Percentiles rank a stretch among this genome's conserved stretches.
Conservation (phyloP, 1,140 invertebrate species). For the Cotesia typhae region DNA sequence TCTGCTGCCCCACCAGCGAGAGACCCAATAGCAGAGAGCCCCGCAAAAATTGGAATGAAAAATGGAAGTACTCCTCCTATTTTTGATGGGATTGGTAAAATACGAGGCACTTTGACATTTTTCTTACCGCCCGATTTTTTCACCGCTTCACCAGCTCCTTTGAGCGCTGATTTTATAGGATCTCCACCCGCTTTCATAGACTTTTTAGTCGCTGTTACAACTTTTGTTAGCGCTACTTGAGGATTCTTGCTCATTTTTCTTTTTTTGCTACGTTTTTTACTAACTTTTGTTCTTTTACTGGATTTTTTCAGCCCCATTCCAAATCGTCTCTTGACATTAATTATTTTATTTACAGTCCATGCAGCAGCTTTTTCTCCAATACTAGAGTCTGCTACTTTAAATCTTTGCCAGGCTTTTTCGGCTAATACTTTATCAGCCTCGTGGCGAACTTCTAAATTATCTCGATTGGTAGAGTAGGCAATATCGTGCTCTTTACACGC, state of each 20-base stretch:
- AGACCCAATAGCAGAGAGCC: constrained; percentile 30
- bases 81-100: constrained; percentile 27
- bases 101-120: constrained; percentile 12
- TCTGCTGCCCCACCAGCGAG: constrained; percentile 39
- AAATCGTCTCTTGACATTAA: too few species aligned
- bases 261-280: too few species aligned
- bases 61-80: constrained; percentile 22
- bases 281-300: too few species aligned
- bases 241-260: too few species aligned
- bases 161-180: too few species aligned
- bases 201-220: too few species aligned
- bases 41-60: constrained; percentile 33
- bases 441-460: constrained; percentile 35
- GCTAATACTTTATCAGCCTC: constrained; percentile 55
- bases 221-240: too few species aligned
- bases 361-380: constrained; percentile 51
- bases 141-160: too few species aligned
- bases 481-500: constrained; percentile 47
- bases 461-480: constrained; percentile 49
- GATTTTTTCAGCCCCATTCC: constrained; percentile 27
- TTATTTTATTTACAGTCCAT: constrained; percentile 37
- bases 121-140: background rate
- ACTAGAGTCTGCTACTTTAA: constrained; percentile 54
- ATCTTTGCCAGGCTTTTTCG: constrained; percentile 55
- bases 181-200: too few species aligned